Percentiles rank a stretch among this genome's conserved stretches.
Evolutionary conservation across 2,113 vertebrate genomes (phyloP).

Genomic region (Calidris pugnax): DNA sequence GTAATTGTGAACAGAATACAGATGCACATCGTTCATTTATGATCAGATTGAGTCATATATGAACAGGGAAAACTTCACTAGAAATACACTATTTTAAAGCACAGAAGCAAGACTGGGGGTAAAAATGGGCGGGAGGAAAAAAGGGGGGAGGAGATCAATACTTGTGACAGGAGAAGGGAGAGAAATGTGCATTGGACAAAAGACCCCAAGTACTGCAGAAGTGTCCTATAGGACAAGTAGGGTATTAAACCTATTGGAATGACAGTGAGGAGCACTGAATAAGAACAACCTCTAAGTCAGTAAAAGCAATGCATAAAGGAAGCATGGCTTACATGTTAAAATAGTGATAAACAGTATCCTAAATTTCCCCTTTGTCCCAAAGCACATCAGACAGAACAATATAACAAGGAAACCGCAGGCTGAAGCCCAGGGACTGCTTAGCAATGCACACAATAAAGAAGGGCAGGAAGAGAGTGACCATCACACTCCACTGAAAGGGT

Average conservation of each 20-base stretch:
- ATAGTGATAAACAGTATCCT: background rate
- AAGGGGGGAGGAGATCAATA: fast-evolving
- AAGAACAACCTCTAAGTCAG: background rate
- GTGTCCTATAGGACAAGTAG: background rate
- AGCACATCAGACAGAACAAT: background rate
- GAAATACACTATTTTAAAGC: background rate
- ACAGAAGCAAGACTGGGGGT: background rate
- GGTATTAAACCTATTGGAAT: background rate
- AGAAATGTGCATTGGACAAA: background rate
- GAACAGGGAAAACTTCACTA: background rate
- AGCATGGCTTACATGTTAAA: background rate
- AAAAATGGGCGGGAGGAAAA: fast-evolving
- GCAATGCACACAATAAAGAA: background rate
- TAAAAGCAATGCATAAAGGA: background rate
- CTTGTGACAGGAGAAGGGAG: fast-evolving
- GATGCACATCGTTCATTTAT: background rate
- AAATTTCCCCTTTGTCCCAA: background rate
- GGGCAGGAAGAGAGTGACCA: background rate
- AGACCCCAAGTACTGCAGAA: background rate
- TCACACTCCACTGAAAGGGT: background rate
- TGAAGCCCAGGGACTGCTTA: background rate
- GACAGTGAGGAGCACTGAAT: background rate
- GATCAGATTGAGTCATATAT: fast-evolving
- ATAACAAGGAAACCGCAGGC: background rate
- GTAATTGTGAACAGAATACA: background rate